These are phyloP conservation scores for Acanthiza pusilla DNA, from an alignment of 2,797 vertebrate species.

Conservation along the genomic window DNA sequence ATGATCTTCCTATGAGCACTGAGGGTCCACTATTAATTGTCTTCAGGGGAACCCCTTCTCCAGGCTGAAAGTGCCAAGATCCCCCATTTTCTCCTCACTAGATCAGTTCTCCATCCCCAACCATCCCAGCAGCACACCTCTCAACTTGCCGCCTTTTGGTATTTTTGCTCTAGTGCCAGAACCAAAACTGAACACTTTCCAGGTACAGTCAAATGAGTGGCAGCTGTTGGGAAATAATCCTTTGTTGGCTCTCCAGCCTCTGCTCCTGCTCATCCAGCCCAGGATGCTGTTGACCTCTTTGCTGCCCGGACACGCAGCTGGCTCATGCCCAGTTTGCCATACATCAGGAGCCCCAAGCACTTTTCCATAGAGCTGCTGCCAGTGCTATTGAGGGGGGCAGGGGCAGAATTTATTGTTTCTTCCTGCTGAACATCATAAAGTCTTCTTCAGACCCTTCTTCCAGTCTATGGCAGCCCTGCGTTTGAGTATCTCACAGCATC, in stretches of 20 bases:
- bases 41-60: background rate
- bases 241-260: background rate
- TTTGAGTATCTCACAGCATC: fast-evolving
- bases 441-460: background rate
- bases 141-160: background rate
- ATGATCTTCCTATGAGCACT: background rate
- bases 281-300: background rate
- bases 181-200: background rate
- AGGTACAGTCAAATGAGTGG: background rate
- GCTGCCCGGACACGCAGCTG: background rate
- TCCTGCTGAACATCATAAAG: background rate
- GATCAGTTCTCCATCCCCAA: background rate
- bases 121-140: fast-evolving
- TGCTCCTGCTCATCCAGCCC: background rate
- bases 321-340: background rate
- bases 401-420: background rate
- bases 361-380: background rate
- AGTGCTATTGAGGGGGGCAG: background rate
- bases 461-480: background rate
- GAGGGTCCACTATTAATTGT: fast-evolving
- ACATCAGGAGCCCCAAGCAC: background rate
- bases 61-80: background rate
- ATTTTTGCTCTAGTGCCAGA: background rate
- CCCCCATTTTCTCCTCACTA: background rate
- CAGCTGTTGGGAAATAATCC: background rate